Base-by-base conservation (phyloP, 1,140 invertebrate species). In the Conus betulinus region DNA sequence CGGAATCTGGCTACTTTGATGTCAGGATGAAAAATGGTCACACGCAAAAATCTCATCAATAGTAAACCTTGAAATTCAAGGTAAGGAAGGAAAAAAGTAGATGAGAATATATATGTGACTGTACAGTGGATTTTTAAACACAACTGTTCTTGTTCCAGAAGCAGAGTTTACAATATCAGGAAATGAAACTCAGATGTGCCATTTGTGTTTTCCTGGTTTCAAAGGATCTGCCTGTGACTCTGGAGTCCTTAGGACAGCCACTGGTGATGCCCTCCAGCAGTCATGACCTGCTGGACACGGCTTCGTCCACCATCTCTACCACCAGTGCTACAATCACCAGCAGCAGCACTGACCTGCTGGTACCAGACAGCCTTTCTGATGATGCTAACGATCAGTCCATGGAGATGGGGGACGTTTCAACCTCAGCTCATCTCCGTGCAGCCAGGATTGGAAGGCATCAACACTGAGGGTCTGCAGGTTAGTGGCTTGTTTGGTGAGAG, bases 241-340 rank as follows among this genome's bases (percentile, higher is more conserved):
- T 79, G 67, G 87, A 74, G 57, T 63, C 23, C 15, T 82, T 74
- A 79, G 71, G 67, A 17, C 84, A 81, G 57, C 82, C 85, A 60
- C 57, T n/a, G 60, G 71, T 87, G 84, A 71, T 74, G 81, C 53
- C 74, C 87, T 90, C 74, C 88, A 91, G 82, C 71, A 88, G 39
- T 63, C 91, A 67, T 89, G 91, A 85, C 88, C 90, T 84, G 90
- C 91, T 76, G 85, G 74, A 74, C 53, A 15, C 11, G 15, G 90
- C 90, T 11, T 91, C 92, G 10, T 92, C 92, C 17, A 89, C 92
- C 15, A 90, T 89, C 39, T 88, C 91, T 6, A 92, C 90, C 82
- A 91, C 92, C 52, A 89, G 88, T 15, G 55, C 55, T 55, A 84
- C 53, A 57, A 63, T 63, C 55, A 27, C 82, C 57, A 79, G 78